Base-by-base conservation (phyloP, 2,797 vertebrate species). In the Paguma larvata region DNA sequence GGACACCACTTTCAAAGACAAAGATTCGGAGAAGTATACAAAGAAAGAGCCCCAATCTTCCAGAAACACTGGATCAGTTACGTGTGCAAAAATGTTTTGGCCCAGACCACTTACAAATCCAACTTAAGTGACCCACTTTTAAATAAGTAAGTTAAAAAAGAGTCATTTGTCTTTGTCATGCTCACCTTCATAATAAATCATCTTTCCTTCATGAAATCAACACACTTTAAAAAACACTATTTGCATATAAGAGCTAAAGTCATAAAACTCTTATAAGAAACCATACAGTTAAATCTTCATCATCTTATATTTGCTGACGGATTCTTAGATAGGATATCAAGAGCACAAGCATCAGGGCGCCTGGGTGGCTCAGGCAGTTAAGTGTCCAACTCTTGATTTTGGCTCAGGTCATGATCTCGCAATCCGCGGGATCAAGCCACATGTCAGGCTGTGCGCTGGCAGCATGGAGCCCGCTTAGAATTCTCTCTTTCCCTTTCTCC, bases 161-260 rank as follows among this genome's bases (percentile, higher is more conserved):
- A 25, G 21, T 59, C 30, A 1, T 30, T 3, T 70, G 7, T 34
- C 44, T 79, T 48, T 72, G 14, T 91, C 19, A 30, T 13, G 2
- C 78, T 92, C 25, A 41, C 30, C 82, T 88, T 92, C 44, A 30
- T 65, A 92, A 75, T 27, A 95, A 46, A 70, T 70, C 53, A 11
- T 86, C 85, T 89, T 87, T 18, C 23, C 21, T 75, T 27, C 59
- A 80, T 96, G 51, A 95, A 97, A 85, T 94, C 44, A 85, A 85
- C 30, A 77, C 3, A 51, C 27, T 59, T 70, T 27, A 18, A 65
- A 85, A 95, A 77, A 32, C 16, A 70, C n/a, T 85, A 4, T 85
- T 94, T 85, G 23, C 46, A n/a, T 63, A 16, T 46, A 88, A 91
- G 72, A 70, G 16, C 13, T 80, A 19, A 48, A 77, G 79, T 8